A percentile compares a stretch with the other conserved stretches of the same genome.
phyloP scores from a whole-genome alignment of 2,888 invertebrate genomes.

The Acanthoscelides obtectus region DNA sequence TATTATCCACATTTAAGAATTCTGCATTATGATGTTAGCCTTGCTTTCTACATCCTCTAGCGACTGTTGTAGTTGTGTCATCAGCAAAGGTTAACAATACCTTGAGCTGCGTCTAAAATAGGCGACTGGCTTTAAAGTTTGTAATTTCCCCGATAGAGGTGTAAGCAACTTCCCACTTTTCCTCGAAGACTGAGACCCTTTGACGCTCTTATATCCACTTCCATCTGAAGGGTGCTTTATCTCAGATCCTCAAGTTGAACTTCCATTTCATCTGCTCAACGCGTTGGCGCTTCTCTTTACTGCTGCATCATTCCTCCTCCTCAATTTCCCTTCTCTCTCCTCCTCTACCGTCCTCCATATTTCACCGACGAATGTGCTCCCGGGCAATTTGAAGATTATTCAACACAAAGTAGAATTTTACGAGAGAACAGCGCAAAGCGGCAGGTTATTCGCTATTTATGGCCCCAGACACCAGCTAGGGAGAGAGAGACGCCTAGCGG shows the following conservation, averaged over 20 bases:
- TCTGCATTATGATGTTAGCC: too few relatives aligned
- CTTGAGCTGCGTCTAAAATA: too few relatives aligned
- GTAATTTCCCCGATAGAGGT: too few relatives aligned
- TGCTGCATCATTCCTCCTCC: slow-evolving; percentile 30
- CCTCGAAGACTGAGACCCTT: neutral
- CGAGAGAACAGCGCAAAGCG: slow-evolving; percentile 41
- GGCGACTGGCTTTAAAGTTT: too few relatives aligned
- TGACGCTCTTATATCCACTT: neutral
- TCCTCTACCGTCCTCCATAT: slow-evolving; percentile 36
- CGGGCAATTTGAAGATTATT: slow-evolving; percentile 47
- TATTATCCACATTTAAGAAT: too few relatives aligned
- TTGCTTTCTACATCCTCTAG: too few relatives aligned
- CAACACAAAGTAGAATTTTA: slow-evolving; percentile 47
- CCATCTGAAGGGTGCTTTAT: neutral
- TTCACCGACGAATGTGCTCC: slow-evolving; percentile 43
- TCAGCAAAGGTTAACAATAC: too few relatives aligned
- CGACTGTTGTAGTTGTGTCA: too few relatives aligned
- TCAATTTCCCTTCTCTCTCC: slow-evolving; percentile 33
- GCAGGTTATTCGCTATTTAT: slow-evolving; percentile 46
- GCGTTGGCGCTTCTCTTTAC: slow-evolving; percentile 43
- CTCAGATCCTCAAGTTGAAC: neutral
- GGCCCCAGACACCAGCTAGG: slow-evolving; percentile 8
- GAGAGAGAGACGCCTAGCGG: slow-evolving; percentile 33
- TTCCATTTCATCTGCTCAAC: neutral
- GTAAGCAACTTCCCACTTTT: neutral